Evolutionary conservation across 2,797 vertebrate species (phyloP).

Genomic region (Adrianichthys oophorus): DNA sequence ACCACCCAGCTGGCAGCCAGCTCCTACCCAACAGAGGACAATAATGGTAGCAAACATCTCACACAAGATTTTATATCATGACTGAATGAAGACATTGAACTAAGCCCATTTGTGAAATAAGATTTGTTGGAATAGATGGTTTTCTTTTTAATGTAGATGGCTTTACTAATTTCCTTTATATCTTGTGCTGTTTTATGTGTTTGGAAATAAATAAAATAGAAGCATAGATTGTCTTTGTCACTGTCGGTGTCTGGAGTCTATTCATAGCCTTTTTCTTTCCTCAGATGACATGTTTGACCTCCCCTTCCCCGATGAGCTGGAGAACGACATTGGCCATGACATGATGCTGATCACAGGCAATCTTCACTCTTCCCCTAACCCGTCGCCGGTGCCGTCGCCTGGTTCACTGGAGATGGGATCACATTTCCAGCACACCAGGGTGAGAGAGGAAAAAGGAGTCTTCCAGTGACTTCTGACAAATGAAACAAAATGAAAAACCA

Average conservation of each 20-base stretch:
- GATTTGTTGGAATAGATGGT: too few relatives aligned
- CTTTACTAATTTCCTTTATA: too few relatives aligned
- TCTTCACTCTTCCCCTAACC: conserved; percentile 93
- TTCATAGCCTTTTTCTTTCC: background rate
- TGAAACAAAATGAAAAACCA: background rate
- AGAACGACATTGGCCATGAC: conserved; percentile 91
- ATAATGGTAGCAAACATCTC: conserved; percentile 80
- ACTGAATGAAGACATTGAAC: background rate
- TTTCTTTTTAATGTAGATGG: too few relatives aligned
- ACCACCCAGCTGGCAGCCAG: conserved; percentile 94
- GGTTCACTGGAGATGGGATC: conserved; percentile 92
- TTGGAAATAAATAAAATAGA: too few relatives aligned
- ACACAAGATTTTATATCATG: background rate
- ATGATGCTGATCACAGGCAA: conserved; percentile 96
- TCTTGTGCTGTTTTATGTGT: too few relatives aligned
- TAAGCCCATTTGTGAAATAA: too few relatives aligned
- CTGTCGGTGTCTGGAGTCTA: too few relatives aligned
- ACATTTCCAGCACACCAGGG: conserved; percentile 92
- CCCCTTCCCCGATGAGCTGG: conserved; percentile 85
- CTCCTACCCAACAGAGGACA: conserved; percentile 93
- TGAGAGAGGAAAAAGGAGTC: conserved; percentile 66
- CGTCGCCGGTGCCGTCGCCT: conserved; percentile 92
- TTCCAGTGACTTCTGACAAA: background rate
- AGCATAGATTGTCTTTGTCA: too few relatives aligned
- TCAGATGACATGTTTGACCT: conserved; percentile 86